Conservation (phyloP, 2,888 invertebrate genomes). For the Blastobasis adustella region DNA sequence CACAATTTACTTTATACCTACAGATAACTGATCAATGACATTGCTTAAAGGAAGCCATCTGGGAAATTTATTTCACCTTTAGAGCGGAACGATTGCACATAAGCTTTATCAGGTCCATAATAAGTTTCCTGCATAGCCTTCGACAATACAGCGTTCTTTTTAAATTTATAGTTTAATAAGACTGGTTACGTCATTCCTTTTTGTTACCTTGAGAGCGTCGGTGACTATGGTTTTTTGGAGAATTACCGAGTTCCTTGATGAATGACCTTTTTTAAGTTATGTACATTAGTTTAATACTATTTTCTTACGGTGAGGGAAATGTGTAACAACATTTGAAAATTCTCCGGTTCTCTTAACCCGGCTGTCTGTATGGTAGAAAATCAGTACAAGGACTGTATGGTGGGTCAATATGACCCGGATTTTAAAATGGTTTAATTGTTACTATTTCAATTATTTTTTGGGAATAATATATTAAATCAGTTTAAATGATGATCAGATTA, state of each 20-base stretch:
- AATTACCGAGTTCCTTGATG: neutral
- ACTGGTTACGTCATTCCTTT: too few relatives aligned
- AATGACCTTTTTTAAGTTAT: neutral
- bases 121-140: slow-evolving; percentile 15
- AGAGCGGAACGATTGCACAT: neutral
- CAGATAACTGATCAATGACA: neutral
- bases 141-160: slow-evolving; percentile 9
- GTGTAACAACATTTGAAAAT: too few relatives aligned
- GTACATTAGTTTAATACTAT: neutral
- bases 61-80: neutral
- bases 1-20: too few relatives aligned
- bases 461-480: too few relatives aligned
- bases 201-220: neutral
- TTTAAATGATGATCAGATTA: too few relatives aligned
- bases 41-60: neutral
- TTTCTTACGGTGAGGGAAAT: neutral
- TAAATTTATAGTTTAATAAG: neutral
- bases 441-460: too few relatives aligned
- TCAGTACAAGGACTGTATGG: too few relatives aligned
- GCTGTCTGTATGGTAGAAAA: too few relatives aligned
- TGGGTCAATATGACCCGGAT: too few relatives aligned
- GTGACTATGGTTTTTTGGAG: neutral
- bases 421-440: too few relatives aligned
- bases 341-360: too few relatives aligned
- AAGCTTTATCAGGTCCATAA: slow-evolving; percentile 19